Conservation (phyloP, 2,113 vertebrate species). For the Leptosomus discolor region DNA sequence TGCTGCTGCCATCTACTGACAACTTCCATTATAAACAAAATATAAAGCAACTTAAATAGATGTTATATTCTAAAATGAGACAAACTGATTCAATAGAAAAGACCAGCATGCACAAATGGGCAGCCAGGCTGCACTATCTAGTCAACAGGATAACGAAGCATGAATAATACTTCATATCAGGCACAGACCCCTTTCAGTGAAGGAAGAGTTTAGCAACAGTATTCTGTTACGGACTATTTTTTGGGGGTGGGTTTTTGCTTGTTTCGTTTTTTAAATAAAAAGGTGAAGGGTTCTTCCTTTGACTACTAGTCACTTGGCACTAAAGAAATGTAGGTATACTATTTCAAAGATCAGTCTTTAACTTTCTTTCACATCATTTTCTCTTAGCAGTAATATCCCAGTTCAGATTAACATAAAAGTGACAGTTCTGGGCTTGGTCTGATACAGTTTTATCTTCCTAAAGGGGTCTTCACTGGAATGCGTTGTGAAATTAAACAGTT, state of each 20-base stretch:
- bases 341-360: background rate
- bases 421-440: background rate
- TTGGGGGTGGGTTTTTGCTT: background rate
- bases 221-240: too few species aligned
- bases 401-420: background rate
- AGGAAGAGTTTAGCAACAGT: background rate
- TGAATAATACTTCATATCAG: background rate
- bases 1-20: conserved; percentile 77
- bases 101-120: background rate
- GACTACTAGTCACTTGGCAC: background rate
- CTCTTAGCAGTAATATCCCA: background rate
- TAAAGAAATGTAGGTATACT: background rate
- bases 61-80: background rate
- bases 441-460: background rate
- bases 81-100: background rate
- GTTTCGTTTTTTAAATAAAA: background rate
- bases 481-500: fast-evolving
- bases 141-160: background rate
- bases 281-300: fast-evolving
- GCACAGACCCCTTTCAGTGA: background rate
- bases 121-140: background rate
- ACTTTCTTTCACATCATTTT: background rate
- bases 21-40: background rate
- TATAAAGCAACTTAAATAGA: background rate
- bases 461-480: background rate